Conservation (phyloP, 1,140 invertebrate species). For the Stegodyphus mimosarum region DNA sequence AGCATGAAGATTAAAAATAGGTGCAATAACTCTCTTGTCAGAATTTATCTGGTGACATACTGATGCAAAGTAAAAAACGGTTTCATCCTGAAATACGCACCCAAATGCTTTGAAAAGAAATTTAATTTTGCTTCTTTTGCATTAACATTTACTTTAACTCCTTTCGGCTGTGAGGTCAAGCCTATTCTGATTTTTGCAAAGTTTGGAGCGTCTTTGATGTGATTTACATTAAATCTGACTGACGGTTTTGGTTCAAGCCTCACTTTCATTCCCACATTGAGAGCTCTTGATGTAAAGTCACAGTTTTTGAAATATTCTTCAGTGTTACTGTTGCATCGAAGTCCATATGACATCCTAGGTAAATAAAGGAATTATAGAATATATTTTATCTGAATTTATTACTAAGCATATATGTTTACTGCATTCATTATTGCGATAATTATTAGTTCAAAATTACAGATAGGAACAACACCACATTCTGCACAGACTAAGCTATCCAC, state of each 20-base stretch:
- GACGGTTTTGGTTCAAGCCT: constrained; percentile 17
- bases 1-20: too few relatives aligned
- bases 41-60: constrained; percentile 32
- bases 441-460: not conserved
- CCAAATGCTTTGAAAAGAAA: constrained; percentile 35
- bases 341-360: constrained; percentile 55
- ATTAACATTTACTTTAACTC: constrained; percentile 41
- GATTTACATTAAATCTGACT: constrained; percentile 35
- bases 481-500: not conserved
- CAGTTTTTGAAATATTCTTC: constrained; percentile 56
- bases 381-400: not conserved
- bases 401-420: not conserved
- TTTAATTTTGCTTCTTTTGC: constrained; percentile 33
- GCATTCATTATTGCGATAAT: not conserved
- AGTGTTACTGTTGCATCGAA: constrained; percentile 46
- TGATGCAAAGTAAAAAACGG: constrained; percentile 54
- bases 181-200: constrained; percentile 40
- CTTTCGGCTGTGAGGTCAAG: constrained; percentile 39
- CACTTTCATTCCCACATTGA: constrained; percentile 42
- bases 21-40: not conserved
- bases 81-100: constrained; percentile 37
- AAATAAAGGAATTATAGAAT: not conserved
- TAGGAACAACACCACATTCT: not conserved
- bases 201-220: constrained; percentile 25
- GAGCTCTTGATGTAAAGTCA: constrained; percentile 53